These are phyloP conservation scores for Clusia tigrina DNA, from an alignment of 2,888 invertebrate genomes.

Conservation along the genomic window DNA sequence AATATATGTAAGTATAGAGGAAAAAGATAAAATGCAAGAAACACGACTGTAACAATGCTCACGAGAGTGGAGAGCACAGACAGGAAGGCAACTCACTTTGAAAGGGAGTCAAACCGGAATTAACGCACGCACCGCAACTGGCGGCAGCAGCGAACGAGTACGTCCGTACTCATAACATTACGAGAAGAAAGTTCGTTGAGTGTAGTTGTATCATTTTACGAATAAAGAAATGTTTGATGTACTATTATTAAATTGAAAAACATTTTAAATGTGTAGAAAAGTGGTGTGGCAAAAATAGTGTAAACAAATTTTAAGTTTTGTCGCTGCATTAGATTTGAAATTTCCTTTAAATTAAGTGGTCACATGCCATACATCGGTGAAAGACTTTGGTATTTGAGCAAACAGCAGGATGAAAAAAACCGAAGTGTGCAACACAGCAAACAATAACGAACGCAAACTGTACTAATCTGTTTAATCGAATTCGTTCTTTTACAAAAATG, in stretches of 20 bases:
- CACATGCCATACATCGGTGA: not conserved
- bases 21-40: slow-evolving; percentile 6
- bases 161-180: not conserved
- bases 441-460: too few relatives aligned
- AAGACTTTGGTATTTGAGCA: not conserved
- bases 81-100: not conserved
- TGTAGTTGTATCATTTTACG: not conserved
- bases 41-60: not conserved
- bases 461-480: too few relatives aligned
- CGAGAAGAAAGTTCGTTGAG: not conserved
- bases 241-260: not conserved
- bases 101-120: slow-evolving; percentile 24
- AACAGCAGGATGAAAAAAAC: not conserved
- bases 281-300: not conserved
- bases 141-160: not conserved
- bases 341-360: slow-evolving; percentile 27
- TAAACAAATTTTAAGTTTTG: not conserved
- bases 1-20: too few relatives aligned
- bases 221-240: not conserved
- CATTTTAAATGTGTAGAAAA: not conserved
- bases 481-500: too few relatives aligned
- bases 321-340: slow-evolving; percentile 17
- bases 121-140: slow-evolving; percentile 8
- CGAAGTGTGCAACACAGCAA: not conserved
- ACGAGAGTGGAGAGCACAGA: not conserved